Base-by-base conservation (phyloP, 2,888 invertebrate genomes). In the Eutolmus rufibarbis region DNA sequence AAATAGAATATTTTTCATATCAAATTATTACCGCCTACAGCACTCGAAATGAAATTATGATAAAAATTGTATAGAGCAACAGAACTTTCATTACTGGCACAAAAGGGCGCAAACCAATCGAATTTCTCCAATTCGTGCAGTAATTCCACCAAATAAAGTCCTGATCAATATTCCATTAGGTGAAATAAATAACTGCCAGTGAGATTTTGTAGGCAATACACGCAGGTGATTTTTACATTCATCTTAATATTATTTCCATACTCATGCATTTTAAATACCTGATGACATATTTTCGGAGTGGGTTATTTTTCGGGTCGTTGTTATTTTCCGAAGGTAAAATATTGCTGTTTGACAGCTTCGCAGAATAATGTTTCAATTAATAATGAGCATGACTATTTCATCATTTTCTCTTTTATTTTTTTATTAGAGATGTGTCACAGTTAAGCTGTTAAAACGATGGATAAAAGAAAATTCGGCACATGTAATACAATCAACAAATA, bases 91-190 rank as follows among this genome's bases (percentile, higher is more conserved):
- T 66, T 66, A 66, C 28, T 28, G 28, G 23, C 12, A 66, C 56
- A 66, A 66, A 66, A 66, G 66, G 66, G 66, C 66, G 16, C 7
- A 66, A 66, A 66, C 23, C 66, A 28, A 28, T 66, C 66, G 66
- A 66, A 66, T 66, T 28, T 23, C 28, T 66, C 66, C 12, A 28
- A 23, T 79, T 79, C 79, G 79, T 79, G 79, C 79, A 51, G 51
- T 79, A 79, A 79, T 79, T 79, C 56, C 51, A 28, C 8, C 14
- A 37, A 77, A 77, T 77, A 77, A 77, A 77, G 19, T 78, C 16
- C 78, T 78, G 78, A 43, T 78, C 78, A 78, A 78, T 78, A 79
- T 79, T 79, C 79, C 51, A 51, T 51, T 43, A 78, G 46, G 12
- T 43, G 28, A 79, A 51, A 79, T 79, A 28, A 79, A 46, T 66